Conservation (phyloP, 2,888 invertebrate species). For the Isotomurus palustris region DNA sequence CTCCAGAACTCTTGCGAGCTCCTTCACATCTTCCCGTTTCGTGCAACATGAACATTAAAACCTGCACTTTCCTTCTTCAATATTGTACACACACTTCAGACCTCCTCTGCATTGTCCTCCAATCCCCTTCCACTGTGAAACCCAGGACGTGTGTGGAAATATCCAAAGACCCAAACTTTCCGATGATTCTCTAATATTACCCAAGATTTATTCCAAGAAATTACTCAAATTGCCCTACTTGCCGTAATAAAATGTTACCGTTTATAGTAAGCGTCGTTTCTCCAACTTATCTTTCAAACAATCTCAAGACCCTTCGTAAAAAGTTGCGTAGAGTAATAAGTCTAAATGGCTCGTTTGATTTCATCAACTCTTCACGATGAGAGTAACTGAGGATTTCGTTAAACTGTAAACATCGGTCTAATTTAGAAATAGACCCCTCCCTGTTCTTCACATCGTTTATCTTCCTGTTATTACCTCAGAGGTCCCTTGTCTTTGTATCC, state of each 20-base stretch:
- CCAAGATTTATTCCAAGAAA: not conserved
- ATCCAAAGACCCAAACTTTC: constrained; percentile 6
- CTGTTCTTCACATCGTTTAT: constrained; percentile 31
- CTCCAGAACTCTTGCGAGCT: not conserved
- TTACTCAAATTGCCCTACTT: too few species aligned
- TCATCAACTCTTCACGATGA: constrained; percentile 25
- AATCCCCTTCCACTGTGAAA: too few species aligned
- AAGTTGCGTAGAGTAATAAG: constrained; percentile 21
- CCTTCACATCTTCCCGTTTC: constrained; percentile 1
- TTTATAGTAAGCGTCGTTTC: too few species aligned
- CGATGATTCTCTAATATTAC: not conserved
- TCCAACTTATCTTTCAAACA: too few species aligned
- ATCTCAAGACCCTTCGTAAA: constrained; percentile 9
- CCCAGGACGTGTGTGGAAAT: too few species aligned
- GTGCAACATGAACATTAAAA: constrained; percentile 16
- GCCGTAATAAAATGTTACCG: too few species aligned
- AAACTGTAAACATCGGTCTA: constrained; percentile 35
- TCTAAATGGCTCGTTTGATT: constrained; percentile 32
- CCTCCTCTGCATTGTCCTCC: too few species aligned
- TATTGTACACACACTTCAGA: not conserved
- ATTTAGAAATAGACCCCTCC: constrained; percentile 40
- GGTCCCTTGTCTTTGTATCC: too few species aligned
- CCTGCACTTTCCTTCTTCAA: not conserved
- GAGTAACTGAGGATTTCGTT: constrained; percentile 25
- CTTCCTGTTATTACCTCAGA: constrained; percentile 21